Evolutionary conservation across 2,797 vertebrate species (phyloP).

Genomic region (Clarias platycephalus): DNA sequence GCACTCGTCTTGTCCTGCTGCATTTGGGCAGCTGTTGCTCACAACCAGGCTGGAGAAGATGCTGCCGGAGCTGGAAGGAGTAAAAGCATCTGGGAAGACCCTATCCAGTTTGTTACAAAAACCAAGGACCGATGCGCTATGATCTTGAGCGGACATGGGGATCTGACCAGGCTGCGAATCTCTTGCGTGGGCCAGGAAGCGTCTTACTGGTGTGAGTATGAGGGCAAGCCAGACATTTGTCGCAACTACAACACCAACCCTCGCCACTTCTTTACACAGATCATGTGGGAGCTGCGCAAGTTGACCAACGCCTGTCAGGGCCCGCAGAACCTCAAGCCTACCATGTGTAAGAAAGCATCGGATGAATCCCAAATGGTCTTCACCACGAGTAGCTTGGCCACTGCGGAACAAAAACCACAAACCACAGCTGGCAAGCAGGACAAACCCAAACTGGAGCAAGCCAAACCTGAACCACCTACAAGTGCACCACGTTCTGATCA

Average conservation of each 20-base stretch:
- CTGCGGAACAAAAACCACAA: neutral
- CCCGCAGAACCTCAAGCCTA: conserved; percentile 66
- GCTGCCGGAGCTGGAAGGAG: conserved; percentile 34
- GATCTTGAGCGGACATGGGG: conserved; percentile 66
- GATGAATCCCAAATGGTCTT: conserved; percentile 76
- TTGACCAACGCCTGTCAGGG: conserved; percentile 73
- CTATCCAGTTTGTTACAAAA: conserved; percentile 77
- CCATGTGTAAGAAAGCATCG: conserved; percentile 76
- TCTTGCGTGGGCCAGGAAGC: conserved; percentile 66
- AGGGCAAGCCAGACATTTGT: conserved; percentile 75
- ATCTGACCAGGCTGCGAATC: conserved; percentile 72
- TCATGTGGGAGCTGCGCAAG: conserved; percentile 75
- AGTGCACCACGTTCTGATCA: conserved; percentile 4
- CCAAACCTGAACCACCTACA: conserved; percentile 9
- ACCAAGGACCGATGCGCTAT: conserved; percentile 74
- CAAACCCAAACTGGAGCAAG: conserved; percentile 13
- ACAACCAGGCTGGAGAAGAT: conserved; percentile 54
- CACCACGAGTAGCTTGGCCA: conserved; percentile 55
- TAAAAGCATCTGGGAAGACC: conserved; percentile 70
- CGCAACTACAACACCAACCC: conserved; percentile 76
- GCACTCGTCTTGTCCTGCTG: conserved; percentile 68
- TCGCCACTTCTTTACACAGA: conserved; percentile 79
- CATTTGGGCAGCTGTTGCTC: conserved; percentile 66
- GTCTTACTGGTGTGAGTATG: conserved; percentile 82
- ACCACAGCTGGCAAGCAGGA: conserved; percentile 15